Conservation (phyloP, 2,797 vertebrate genomes). For the Vespertilio murinus region DNA sequence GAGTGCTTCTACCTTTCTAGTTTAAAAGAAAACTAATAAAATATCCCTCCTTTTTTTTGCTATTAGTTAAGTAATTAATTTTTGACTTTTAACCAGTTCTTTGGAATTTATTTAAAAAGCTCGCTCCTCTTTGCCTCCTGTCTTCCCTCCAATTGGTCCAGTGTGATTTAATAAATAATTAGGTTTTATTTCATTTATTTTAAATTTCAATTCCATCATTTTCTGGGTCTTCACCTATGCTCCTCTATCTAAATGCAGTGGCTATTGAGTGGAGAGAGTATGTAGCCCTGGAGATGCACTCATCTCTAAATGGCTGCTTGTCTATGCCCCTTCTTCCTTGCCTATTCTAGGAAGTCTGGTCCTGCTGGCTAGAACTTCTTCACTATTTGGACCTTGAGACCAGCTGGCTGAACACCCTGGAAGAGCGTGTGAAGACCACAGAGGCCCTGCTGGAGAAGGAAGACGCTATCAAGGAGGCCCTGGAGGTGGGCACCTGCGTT, state of each 20-base stretch:
- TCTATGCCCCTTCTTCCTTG: neutral
- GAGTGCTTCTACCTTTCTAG: neutral
- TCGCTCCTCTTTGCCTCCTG: neutral
- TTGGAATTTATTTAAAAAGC: neutral
- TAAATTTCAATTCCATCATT: neutral
- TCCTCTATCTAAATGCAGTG: neutral
- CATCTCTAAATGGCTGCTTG: neutral
- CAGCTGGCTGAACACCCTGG: conserved; percentile 91
- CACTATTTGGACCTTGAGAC: conserved; percentile 96
- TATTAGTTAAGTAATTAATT: neutral
- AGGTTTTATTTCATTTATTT: neutral
- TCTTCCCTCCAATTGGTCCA: neutral
- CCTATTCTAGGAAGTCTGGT: conserved; percentile 94
- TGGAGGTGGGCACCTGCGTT: conserved; percentile 87
- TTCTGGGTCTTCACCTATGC: neutral
- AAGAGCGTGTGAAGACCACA: conserved; percentile 89
- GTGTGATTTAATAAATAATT: neutral
- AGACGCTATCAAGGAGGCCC: conserved; percentile 88
- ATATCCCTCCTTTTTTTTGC: neutral
- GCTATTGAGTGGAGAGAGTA: neutral
- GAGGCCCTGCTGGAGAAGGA: conserved; percentile 89
- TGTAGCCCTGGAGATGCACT: fast-evolving
- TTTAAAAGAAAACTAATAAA: neutral
- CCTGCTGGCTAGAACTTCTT: conserved; percentile 97
- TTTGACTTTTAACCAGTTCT: neutral